phyloP scores from a whole-genome alignment of 2,797 vertebrate genomes.

The Phrynocephalus forsythii region DNA sequence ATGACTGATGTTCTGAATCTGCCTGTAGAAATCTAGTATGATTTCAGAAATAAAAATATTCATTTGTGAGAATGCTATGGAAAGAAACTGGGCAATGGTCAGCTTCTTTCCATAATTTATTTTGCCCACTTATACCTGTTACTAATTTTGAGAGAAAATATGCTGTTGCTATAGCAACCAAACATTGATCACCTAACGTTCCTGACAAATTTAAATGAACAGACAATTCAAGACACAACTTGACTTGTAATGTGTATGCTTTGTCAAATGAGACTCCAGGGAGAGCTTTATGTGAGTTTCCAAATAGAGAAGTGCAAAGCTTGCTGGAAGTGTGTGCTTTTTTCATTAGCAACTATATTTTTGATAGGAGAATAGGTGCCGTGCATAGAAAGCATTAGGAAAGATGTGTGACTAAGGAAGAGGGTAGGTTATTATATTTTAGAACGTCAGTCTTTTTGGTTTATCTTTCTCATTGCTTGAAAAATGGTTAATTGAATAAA shows the following conservation, averaged over 20 bases:
- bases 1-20: background rate
- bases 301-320: slow-evolving; percentile 29
- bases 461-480: slow-evolving; percentile 40
- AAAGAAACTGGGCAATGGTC: background rate
- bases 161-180: slow-evolving; percentile 35
- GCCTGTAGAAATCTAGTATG: background rate
- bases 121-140: background rate
- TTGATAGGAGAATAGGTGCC: slow-evolving; percentile 20
- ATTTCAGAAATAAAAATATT: slow-evolving; percentile 1
- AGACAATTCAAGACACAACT: slow-evolving; percentile 19
- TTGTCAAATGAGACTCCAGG: slow-evolving; percentile 27
- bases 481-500: slow-evolving; percentile 35
- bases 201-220: slow-evolving; percentile 13
- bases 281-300: background rate
- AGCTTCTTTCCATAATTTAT: background rate
- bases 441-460: background rate
- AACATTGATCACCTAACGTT: slow-evolving; percentile 11
- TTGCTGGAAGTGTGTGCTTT: slow-evolving; percentile 28
- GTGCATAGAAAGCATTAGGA: slow-evolving; percentile 2
- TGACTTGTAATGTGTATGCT: slow-evolving; percentile 22
- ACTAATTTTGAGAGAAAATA: slow-evolving; percentile 20
- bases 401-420: slow-evolving; percentile 23
- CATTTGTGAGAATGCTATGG: background rate
- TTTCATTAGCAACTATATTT: slow-evolving; percentile 48
- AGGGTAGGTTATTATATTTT: background rate